Percentiles rank a stretch among this genome's conserved stretches.
Evolutionary conservation across 2,888 invertebrate genomes (phyloP).

Genomic region (Folsomia manolachei): DNA sequence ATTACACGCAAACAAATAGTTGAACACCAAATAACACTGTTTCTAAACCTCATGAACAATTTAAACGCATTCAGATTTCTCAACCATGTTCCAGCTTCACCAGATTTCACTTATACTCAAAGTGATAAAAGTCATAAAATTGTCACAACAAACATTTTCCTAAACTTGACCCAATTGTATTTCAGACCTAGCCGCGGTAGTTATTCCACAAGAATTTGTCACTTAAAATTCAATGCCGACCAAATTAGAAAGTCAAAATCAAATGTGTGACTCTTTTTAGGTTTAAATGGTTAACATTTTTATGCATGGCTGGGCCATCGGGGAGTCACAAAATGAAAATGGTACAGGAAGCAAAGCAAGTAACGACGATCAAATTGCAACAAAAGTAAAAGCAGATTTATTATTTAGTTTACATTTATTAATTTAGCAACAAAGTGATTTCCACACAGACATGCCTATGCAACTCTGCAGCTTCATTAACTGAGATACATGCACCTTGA

Average conservation of each 20-base stretch:
- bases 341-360: constrained; percentile 14
- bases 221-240: constrained; percentile 9
- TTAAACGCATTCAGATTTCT: too few species aligned
- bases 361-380: too few species aligned
- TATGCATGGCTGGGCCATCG: not conserved
- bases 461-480: constrained; percentile 11
- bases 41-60: too few species aligned
- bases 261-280: constrained; percentile 6
- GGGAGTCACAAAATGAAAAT: not conserved
- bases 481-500: too few species aligned
- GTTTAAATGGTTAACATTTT: not conserved
- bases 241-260: constrained; percentile 18
- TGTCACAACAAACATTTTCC: constrained; percentile 19
- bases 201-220: too few species aligned
- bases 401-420: not conserved
- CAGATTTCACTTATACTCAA: not conserved
- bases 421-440: not conserved
- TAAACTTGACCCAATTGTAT: constrained; percentile 21
- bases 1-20: too few species aligned
- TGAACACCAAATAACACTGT: too few species aligned
- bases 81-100: too few species aligned
- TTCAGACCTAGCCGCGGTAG: constrained; percentile 1
- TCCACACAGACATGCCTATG: too few species aligned
- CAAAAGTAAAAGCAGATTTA: not conserved
- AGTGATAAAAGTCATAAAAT: not conserved